Evolutionary conservation across 2,797 vertebrate species (phyloP).

Genomic region (Yasuhikotakia modesta): DNA sequence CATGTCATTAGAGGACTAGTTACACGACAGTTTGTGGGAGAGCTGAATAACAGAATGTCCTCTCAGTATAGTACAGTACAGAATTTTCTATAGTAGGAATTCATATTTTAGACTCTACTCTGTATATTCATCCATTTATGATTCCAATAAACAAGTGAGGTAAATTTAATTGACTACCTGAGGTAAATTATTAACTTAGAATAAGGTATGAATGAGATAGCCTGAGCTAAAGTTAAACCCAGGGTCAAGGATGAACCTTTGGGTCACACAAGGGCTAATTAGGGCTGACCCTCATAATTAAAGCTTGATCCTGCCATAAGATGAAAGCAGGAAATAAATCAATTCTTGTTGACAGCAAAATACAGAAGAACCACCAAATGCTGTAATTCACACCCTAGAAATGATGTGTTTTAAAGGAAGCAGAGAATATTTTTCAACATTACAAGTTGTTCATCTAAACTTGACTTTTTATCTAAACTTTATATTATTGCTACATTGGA

Average conservation of each 20-base stretch:
- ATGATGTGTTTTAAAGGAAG: background rate
- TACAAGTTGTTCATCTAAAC: conserved; percentile 3
- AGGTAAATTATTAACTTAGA: background rate
- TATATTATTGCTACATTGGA: conserved; percentile 17
- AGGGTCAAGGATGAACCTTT: no score
- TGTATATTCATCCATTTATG: background rate
- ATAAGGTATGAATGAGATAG: no score
- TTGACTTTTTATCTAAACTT: background rate
- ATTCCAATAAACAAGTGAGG: background rate
- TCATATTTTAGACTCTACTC: background rate
- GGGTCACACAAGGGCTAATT: no score
- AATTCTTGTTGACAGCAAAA: no score
- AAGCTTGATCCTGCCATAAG: no score
- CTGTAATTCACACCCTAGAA: background rate
- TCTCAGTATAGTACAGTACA: background rate
- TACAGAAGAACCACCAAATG: background rate
- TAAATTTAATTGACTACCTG: background rate
- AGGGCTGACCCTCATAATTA: background rate
- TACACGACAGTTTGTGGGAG: conserved; percentile 18
- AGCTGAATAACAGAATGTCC: conserved; percentile 1
- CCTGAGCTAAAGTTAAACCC: background rate
- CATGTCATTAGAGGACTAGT: conserved; percentile 33
- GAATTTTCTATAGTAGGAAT: no score
- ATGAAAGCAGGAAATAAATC: no score
- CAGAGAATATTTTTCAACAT: background rate